Evolutionary conservation across 2,797 vertebrate genomes (phyloP).

Genomic region (Melanotaenia boesemani): DNA sequence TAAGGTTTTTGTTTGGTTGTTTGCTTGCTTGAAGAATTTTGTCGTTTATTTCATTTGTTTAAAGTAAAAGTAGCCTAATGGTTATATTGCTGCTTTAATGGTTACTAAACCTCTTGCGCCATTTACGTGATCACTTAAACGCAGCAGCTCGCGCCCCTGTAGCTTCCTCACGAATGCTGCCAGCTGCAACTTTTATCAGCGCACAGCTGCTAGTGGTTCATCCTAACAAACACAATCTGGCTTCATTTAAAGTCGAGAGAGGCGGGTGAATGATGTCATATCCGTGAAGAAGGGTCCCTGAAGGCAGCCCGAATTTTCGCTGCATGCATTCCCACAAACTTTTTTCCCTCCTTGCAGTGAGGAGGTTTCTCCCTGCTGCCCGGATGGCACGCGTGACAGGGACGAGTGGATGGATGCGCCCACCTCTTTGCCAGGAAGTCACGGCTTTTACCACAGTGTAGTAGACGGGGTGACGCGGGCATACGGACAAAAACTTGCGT

Average conservation of each 20-base stretch:
- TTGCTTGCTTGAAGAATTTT: not conserved
- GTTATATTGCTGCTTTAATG: not conserved
- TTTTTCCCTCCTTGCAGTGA: slow-evolving; percentile 75
- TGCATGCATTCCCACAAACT: slow-evolving; percentile 78
- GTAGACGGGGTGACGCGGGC: slow-evolving; percentile 63
- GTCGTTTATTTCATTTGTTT: too few relatives aligned
- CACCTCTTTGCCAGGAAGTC: slow-evolving; percentile 64
- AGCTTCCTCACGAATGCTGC: slow-evolving; percentile 32
- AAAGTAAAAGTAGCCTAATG: not conserved
- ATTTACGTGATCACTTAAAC: slow-evolving; percentile 29
- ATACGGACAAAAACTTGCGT: slow-evolving; percentile 74
- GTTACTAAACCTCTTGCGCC: not conserved
- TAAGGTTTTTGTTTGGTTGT: not conserved
- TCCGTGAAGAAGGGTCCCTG: slow-evolving; percentile 78
- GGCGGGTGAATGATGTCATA: slow-evolving; percentile 86
- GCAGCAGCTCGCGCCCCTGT: slow-evolving; percentile 28
- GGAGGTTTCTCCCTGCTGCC: slow-evolving; percentile 55
- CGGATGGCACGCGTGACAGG: slow-evolving; percentile 66
- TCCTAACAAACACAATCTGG: slow-evolving; percentile 28
- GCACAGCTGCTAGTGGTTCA: slow-evolving; percentile 51
- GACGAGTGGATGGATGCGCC: slow-evolving; percentile 62
- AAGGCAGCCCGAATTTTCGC: slow-evolving; percentile 32
- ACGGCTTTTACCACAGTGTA: slow-evolving; percentile 65
- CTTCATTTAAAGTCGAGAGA: slow-evolving; percentile 52
- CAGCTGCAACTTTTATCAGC: slow-evolving; percentile 68